Conservation (phyloP, 2,888 invertebrate genomes). For the Aleiodes testaceus region DNA sequence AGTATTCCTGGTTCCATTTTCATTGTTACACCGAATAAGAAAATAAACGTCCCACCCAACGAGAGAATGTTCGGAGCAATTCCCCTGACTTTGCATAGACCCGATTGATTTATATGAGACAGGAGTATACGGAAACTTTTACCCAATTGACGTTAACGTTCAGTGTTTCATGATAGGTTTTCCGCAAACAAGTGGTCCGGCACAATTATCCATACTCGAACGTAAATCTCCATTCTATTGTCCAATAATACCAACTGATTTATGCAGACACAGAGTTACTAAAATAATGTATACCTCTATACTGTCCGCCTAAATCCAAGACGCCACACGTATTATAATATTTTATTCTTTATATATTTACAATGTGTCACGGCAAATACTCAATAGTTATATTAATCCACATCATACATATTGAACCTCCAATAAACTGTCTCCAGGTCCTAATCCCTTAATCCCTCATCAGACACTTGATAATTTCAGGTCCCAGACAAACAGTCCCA, state of each 20-base stretch:
- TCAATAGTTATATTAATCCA: too few species aligned
- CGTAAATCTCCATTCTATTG: slow-evolving; percentile 28
- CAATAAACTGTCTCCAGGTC: too few species aligned
- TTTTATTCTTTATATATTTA: too few species aligned
- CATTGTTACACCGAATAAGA: neutral
- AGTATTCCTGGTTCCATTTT: neutral
- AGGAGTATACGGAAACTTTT: slow-evolving; percentile 53
- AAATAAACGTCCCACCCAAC: slow-evolving; percentile 21
- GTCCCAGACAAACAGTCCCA: too few species aligned
- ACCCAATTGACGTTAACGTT: slow-evolving; percentile 52
- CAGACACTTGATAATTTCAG: too few species aligned
- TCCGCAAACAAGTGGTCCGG: slow-evolving; percentile 46
- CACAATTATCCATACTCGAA: slow-evolving; percentile 39
- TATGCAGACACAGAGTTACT: slow-evolving; percentile 20
- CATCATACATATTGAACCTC: too few species aligned
- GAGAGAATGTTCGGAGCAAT: slow-evolving; percentile 33
- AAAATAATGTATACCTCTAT: too few species aligned
- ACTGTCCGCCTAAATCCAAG: too few species aligned
- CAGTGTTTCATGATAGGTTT: slow-evolving; percentile 51
- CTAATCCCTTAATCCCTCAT: too few species aligned
- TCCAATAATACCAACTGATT: slow-evolving; percentile 46
- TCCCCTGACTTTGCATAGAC: slow-evolving; percentile 43
- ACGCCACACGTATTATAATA: too few species aligned
- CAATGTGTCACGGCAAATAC: too few species aligned
- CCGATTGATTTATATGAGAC: slow-evolving; percentile 60